These are phyloP conservation scores for Theocolax elegans DNA, from an alignment of 1,140 invertebrate genomes.

Conservation along the genomic window DNA sequence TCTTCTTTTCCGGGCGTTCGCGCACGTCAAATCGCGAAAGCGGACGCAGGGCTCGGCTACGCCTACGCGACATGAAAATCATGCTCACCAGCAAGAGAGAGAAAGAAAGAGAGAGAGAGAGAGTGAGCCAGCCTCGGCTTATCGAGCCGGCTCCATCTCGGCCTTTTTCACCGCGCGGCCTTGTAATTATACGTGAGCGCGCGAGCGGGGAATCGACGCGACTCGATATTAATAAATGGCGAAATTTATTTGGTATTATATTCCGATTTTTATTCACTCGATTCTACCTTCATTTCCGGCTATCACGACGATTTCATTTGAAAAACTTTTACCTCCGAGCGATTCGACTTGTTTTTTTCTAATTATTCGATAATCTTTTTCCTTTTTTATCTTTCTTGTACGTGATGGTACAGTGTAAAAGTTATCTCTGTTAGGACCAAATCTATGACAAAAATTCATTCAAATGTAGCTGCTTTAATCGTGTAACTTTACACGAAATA, in stretches of 20 bases:
- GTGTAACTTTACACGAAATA: too few species aligned
- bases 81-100: background rate
- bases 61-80: conserved; percentile 32
- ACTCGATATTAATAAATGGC: conserved; percentile 23
- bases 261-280: background rate
- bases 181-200: conserved; percentile 18
- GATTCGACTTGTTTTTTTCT: too few species aligned
- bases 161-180: conserved; percentile 20
- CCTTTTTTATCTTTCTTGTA: too few species aligned
- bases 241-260: conserved; percentile 26
- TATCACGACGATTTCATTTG: too few species aligned
- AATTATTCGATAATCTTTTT: too few species aligned
- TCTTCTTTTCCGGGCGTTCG: background rate
- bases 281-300: too few species aligned
- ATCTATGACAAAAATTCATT: too few species aligned
- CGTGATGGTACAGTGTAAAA: too few species aligned
- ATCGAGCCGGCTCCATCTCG: conserved; percentile 19
- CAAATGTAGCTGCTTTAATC: too few species aligned
- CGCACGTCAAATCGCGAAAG: conserved; percentile 8
- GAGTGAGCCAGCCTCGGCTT: background rate
- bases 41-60: background rate
- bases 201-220: background rate
- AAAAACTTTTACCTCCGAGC: background rate
- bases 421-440: too few species aligned
- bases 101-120: background rate